Evolutionary conservation across 1,140 invertebrate species (phyloP).

Genomic region (Oryzaephilus surinamensis): DNA sequence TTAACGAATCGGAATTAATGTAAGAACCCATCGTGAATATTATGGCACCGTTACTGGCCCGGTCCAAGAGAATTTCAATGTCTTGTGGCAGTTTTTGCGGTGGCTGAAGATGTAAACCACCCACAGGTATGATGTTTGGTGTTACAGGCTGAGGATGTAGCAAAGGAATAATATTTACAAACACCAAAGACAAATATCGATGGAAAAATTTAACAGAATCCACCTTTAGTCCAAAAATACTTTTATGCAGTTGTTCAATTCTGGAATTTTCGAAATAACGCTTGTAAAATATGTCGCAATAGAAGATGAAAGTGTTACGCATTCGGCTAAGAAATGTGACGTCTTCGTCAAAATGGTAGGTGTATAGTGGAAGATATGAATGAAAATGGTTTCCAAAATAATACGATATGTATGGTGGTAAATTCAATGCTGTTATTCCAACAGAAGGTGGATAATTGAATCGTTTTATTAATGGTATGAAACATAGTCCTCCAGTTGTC

Average conservation of each 20-base stretch:
- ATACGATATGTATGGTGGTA: conserved; percentile 6
- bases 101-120: conserved; percentile 42
- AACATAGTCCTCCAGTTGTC: conserved; percentile 17
- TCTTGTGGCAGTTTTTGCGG: conserved; percentile 22
- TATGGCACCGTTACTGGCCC: conserved; percentile 35
- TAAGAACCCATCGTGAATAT: conserved; percentile 40
- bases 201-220: neutral
- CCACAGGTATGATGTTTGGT: conserved; percentile 46
- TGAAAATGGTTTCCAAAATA: conserved; percentile 4
- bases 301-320: conserved; percentile 2
- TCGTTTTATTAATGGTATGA: conserved; percentile 8
- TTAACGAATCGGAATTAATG: conserved; percentile 30
- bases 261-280: neutral
- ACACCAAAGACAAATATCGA: conserved; percentile 4
- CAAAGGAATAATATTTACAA: conserved; percentile 18
- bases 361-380: conserved; percentile 4
- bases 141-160: conserved; percentile 23
- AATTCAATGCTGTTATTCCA: conserved; percentile 4
- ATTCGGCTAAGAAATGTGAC: conserved; percentile 3
- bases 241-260: conserved; percentile 1
- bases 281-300: neutral
- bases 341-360: conserved; percentile 2
- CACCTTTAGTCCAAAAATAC: conserved; percentile 1
- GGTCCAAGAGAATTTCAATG: conserved; percentile 21
- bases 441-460: conserved; percentile 7